Conservation (phyloP, 2,797 vertebrate genomes). For the Meda fulgida region DNA sequence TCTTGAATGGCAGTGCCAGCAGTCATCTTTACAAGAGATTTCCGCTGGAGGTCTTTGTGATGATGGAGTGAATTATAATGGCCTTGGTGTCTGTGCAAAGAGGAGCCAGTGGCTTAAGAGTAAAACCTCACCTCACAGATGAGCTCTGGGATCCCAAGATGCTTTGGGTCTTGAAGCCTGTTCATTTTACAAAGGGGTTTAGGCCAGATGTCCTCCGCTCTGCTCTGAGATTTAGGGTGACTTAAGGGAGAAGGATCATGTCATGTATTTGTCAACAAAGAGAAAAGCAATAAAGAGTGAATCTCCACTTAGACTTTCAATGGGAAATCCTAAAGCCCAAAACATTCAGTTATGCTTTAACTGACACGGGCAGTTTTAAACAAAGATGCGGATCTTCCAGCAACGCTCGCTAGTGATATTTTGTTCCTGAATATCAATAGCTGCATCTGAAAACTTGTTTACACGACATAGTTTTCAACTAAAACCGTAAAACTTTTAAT, state of each 20-base stretch:
- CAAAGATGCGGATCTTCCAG: neutral
- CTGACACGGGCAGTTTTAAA: neutral
- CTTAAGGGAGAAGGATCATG: slow-evolving; percentile 63
- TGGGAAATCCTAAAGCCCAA: slow-evolving; percentile 67
- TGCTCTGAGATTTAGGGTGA: slow-evolving; percentile 61
- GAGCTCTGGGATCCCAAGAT: slow-evolving; percentile 32
- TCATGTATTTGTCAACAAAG: slow-evolving; percentile 65
- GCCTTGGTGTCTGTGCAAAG: slow-evolving; percentile 66
- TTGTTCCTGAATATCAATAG: neutral
- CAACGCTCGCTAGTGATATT: neutral
- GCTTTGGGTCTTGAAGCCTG: neutral
- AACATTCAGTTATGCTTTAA: slow-evolving; percentile 70
- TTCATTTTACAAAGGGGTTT: slow-evolving; percentile 21
- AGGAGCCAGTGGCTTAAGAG: slow-evolving; percentile 70
- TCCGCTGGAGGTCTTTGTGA: slow-evolving; percentile 71
- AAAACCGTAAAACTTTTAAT: too few species aligned
- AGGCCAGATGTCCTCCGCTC: slow-evolving; percentile 32
- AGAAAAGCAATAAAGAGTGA: slow-evolving; percentile 20
- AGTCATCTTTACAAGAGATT: slow-evolving; percentile 81
- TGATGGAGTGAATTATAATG: slow-evolving; percentile 81
- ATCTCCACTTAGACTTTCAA: slow-evolving; percentile 54
- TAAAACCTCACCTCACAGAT: slow-evolving; percentile 72
- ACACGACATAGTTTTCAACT: too few species aligned
- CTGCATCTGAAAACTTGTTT: too few species aligned
- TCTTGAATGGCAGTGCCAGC: slow-evolving; percentile 79